Base-by-base conservation (phyloP, 2,113 vertebrate genomes). In the Cricetomys ansorgei region DNA sequence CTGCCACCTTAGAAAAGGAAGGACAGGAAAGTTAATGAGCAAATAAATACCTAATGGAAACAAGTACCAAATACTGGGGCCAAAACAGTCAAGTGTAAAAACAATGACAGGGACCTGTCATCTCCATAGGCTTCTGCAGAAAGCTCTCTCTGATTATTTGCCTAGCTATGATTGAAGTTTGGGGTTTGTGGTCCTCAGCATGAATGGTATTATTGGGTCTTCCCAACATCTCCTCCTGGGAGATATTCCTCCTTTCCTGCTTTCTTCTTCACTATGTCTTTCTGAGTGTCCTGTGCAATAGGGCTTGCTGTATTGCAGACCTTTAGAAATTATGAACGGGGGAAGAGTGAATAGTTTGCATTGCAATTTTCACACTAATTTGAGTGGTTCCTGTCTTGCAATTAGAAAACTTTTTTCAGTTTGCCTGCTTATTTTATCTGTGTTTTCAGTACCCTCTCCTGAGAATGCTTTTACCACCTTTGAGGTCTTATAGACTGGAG, bases 341-440 rank as follows among this genome's bases (percentile, higher is more conserved):
- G 10, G 48, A 12, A 4, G 6, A 12, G 29, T 72, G 29, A 96
- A 88, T 72, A 95, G 72, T 81, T 95, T 89, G 87, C 0, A 0
- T 43, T 88, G 59, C 75, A 95, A 70, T 59, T 97, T 93, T 95
- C 79, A 57, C 34, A 40, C 83, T 96, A 90, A 89, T 96, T 94
- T 92, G 81, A n/a, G 19, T 88, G 75, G 27, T 48, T 88, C 7
- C 59, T 90, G 29, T 59, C 64, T 93, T 92, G 77, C 70, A 96
- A 59, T 97, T 95, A 84, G 75, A 85, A n/a, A 76, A 94, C 73
- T 43, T 92, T 96, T 96, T 57, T 93, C 64, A 73, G 70, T 37
- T 13, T 59, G 3, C 1, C 31, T 92, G 50, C 57, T 16, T 92
- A 89, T 97, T 97, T 97, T 91, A 90, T 97, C 87, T 95, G 7